Conservation (phyloP, 64 coral and sea anemone species). For the Orbicella faveolata region DNA sequence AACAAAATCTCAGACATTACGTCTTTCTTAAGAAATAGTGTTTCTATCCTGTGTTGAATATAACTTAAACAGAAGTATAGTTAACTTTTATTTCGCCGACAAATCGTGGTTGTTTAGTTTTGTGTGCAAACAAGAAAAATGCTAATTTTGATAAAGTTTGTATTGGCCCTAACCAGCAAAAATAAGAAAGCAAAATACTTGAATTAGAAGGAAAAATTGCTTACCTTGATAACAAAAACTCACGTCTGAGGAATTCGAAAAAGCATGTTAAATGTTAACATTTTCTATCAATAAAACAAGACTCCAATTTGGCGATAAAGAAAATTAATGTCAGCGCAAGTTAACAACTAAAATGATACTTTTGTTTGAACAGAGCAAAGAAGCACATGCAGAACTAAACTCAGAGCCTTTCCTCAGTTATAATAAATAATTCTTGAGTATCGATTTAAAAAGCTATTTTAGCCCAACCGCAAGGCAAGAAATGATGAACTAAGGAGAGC, state of each 20-base stretch:
- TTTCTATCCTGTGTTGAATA: conserved; percentile 9
- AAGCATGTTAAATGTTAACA: background rate
- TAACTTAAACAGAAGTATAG: background rate
- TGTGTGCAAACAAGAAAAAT: conserved; percentile 40
- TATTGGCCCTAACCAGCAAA: conserved; percentile 31
- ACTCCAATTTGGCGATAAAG: conserved; percentile 6
- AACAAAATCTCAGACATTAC: background rate
- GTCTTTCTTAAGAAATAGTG: conserved; percentile 2
- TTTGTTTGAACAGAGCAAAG: conserved; percentile 18
- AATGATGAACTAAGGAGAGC: background rate
- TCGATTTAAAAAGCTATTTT: background rate
- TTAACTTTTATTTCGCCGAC: conserved; percentile 46
- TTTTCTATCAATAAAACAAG: conserved; percentile 29
- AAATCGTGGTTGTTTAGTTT: conserved; percentile 42
- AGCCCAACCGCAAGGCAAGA: background rate
- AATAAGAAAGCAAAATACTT: conserved; percentile 46
- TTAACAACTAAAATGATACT: conserved; percentile 38
- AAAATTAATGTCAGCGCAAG: conserved; percentile 10
- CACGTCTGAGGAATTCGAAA: conserved; percentile 19
- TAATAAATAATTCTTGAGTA: background rate
- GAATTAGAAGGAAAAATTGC: conserved; percentile 29
- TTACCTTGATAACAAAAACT: conserved; percentile 30
- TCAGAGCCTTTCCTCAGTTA: background rate
- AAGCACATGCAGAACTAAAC: conserved; percentile 2
- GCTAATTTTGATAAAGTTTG: conserved; percentile 49